Base-by-base conservation (phyloP, 2,113 vertebrate species). In the Elgaria multicarinata region DNA sequence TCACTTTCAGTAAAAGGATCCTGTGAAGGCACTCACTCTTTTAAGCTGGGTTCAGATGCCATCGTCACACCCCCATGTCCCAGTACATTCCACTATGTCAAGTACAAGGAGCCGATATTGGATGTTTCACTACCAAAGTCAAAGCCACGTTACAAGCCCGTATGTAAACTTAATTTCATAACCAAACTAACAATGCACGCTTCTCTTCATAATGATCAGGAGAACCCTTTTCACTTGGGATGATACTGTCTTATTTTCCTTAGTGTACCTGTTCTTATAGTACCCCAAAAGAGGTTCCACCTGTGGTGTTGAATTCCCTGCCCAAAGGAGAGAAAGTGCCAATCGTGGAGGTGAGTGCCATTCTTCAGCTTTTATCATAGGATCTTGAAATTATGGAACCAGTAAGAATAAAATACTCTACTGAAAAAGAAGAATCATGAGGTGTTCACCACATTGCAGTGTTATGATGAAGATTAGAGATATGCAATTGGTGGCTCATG, bases 1-100 rank as follows among this genome's bases (percentile, higher is more conserved):
- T 91, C 97, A 39, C 94, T 98, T 74, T 96, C 94, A 0, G 96
- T 98, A 91, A 96, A 92, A 1, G 98, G 98, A 14, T 98, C 98
- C 28, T 97, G 96, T 62, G 95, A 97, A 91, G 96, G 97, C 2
- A 94, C 92, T 0, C 95, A 93, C 75, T 85, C 87, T 10, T 46
- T 97, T 7, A 87, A 7, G 0, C 83, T 95, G 33, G 90, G 75
- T 28, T 89, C 80, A 0, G 87, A 96, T 0, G 92, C 95, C 67
- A 14, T 50, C 0, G 58, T 44, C 66, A 93, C 20, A 39, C 87
- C 92, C 0, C 84, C 85, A 0, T 77, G 94, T 77, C 94, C 95
- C 18, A 86, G 95, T 6, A 91, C 83, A 58, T 98, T 98, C 93
- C 97, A 98, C 93, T 97, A 98, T 74, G 97, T 97, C 93, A 97